phyloP scores from a whole-genome alignment of 2,113 vertebrate genomes.

The Embiotoca jacksoni region DNA sequence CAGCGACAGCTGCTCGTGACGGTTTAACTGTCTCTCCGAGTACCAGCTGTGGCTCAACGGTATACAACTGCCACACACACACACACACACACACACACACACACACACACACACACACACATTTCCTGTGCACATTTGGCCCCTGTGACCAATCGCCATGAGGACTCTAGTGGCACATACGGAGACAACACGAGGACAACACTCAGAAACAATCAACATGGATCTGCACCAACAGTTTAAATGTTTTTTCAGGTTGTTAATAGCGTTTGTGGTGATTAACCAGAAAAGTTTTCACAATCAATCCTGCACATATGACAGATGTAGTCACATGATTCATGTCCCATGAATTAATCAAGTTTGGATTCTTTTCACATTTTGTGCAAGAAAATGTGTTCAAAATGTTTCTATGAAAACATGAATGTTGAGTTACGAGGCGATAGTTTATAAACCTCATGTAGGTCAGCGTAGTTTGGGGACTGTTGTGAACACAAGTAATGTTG shows the following conservation, averaged over 20 bases:
- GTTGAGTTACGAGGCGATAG: too few species aligned
- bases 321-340: too few species aligned
- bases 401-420: too few species aligned
- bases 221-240: too few species aligned
- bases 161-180: conserved; percentile 21
- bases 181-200: background rate
- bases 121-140: conserved; percentile 28
- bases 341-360: too few species aligned
- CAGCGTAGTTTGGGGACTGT: too few species aligned
- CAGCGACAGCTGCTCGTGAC: conserved; percentile 63
- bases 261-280: background rate
- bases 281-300: background rate
- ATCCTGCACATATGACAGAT: conserved; percentile 1
- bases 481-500: too few species aligned
- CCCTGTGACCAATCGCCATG: conserved; percentile 47
- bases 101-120: conserved; percentile 18
- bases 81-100: too few species aligned
- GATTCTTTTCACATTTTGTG: too few species aligned
- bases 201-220: too few species aligned
- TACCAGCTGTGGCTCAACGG: conserved; percentile 70
- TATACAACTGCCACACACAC: background rate
- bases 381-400: too few species aligned
- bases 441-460: too few species aligned
- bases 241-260: background rate
- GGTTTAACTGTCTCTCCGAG: conserved; percentile 42